phyloP scores from a whole-genome alignment of 2,113 vertebrate genomes.

The Rhombomys opimus region DNA sequence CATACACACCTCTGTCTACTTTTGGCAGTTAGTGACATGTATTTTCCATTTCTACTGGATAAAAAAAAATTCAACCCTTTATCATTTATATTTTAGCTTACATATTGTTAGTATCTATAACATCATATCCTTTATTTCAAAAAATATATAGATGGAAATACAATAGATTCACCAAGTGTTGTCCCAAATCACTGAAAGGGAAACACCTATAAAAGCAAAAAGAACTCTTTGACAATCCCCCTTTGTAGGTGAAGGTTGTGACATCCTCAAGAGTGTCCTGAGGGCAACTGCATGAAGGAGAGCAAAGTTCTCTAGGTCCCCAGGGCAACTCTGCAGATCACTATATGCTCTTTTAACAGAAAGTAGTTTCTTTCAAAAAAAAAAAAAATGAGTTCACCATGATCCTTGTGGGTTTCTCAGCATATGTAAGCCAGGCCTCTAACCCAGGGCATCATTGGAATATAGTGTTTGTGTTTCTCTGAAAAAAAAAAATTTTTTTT shows the following conservation, averaged over 20 bases:
- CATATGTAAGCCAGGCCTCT: slow-evolving; percentile 42
- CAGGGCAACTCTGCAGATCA: background rate
- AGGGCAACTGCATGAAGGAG: background rate
- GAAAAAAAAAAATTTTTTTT: background rate
- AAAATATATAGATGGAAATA: slow-evolving; percentile 21
- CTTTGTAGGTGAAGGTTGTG: background rate
- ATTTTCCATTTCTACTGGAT: background rate
- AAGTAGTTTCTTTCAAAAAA: slow-evolving; percentile 14
- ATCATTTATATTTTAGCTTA: slow-evolving; percentile 29
- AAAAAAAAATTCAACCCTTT: background rate
- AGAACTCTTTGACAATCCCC: background rate
- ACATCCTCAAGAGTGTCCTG: background rate
- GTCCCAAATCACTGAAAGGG: background rate
- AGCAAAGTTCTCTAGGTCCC: background rate
- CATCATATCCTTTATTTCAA: slow-evolving; percentile 22
- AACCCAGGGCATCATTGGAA: slow-evolving; percentile 32
- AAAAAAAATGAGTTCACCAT: slow-evolving; percentile 52
- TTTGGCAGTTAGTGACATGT: background rate
- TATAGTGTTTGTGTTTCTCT: slow-evolving; percentile 29
- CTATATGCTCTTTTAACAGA: slow-evolving; percentile 52
- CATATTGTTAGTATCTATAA: background rate
- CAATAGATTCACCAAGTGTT: background rate
- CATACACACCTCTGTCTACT: background rate
- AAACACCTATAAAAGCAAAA: background rate
- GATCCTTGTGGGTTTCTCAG: slow-evolving; percentile 38